These are phyloP conservation scores for Callyntrura guangdongensis DNA, from an alignment of 2,888 invertebrate species.

Conservation along the genomic window DNA sequence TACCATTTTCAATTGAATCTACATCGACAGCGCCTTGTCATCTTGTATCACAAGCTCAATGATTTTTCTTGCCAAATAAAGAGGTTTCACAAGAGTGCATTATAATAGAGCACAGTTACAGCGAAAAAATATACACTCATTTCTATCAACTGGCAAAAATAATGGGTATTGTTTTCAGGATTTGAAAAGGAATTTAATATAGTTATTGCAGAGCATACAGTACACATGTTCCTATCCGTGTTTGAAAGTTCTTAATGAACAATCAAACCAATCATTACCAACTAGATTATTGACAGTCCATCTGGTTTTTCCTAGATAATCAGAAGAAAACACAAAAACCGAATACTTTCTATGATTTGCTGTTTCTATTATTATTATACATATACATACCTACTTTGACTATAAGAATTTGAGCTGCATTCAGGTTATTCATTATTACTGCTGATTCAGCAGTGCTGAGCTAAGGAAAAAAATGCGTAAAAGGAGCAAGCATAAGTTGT, in stretches of 20 bases:
- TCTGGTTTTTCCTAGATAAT: slow-evolving; percentile 40
- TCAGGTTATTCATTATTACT: slow-evolving; percentile 4
- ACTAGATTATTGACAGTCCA: slow-evolving; percentile 41
- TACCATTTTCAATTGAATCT: no score
- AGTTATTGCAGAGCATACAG: background rate
- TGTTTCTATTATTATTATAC: background rate
- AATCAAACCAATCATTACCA: slow-evolving; percentile 31
- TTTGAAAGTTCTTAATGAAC: background rate
- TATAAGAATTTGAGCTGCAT: slow-evolving; percentile 1
- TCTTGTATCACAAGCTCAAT: background rate
- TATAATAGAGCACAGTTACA: no score
- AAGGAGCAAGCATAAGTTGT: background rate
- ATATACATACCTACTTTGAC: background rate
- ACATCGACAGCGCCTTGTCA: no score
- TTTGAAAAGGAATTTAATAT: background rate
- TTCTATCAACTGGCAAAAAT: background rate
- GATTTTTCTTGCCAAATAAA: no score
- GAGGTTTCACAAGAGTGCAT: no score
- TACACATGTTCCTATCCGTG: background rate
- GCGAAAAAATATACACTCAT: no score
- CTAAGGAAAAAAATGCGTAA: background rate
- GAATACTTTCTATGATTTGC: slow-evolving; percentile 33
- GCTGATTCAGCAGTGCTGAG: no score
- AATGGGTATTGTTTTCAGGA: slow-evolving; percentile 13
- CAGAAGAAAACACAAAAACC: background rate